phyloP scores from a whole-genome alignment of 2,888 invertebrate genomes.

The Limnephilus marmoratus region DNA sequence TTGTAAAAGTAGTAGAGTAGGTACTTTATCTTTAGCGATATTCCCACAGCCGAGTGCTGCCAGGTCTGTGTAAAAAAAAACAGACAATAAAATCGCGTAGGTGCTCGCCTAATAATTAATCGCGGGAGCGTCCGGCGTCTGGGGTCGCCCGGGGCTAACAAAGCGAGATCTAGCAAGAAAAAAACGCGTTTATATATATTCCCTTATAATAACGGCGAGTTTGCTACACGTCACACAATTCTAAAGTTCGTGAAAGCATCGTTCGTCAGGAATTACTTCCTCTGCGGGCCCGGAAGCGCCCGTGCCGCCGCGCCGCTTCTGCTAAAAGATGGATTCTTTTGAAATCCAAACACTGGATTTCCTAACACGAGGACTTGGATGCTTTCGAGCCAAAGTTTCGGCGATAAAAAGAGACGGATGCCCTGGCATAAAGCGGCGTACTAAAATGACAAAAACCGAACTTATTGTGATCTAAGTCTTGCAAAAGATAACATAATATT shows the following conservation, averaged over 20 bases:
- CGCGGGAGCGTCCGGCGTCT: slow-evolving; percentile 53
- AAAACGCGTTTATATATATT: slow-evolving; percentile 19
- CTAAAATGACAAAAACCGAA: background rate
- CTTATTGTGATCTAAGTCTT: background rate
- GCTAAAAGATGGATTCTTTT: slow-evolving; percentile 56
- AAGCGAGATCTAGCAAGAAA: slow-evolving; percentile 41
- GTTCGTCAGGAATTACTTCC: slow-evolving; percentile 56
- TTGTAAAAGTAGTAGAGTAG: background rate
- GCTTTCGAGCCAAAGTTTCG: slow-evolving; percentile 24
- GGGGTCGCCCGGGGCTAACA: slow-evolving; percentile 24
- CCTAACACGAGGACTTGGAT: background rate
- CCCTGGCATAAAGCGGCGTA: background rate
- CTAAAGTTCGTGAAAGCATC: slow-evolving; percentile 58
- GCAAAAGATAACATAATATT: background rate
- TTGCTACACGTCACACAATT: slow-evolving; percentile 41
- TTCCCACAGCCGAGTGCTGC: slow-evolving; percentile 10
- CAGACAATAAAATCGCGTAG: slow-evolving; percentile 50
- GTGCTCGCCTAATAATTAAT: slow-evolving; percentile 51
- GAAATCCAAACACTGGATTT: slow-evolving; percentile 50
- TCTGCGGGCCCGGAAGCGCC: slow-evolving; percentile 30
- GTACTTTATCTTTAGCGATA: background rate
- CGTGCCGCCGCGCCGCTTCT: slow-evolving; percentile 44
- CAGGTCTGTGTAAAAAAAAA: slow-evolving; percentile 35
- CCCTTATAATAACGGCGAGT: slow-evolving; percentile 42
- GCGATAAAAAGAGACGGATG: slow-evolving; percentile 32